Base-by-base conservation (phyloP, 2,888 invertebrate species). In the Xylota sylvarum region DNA sequence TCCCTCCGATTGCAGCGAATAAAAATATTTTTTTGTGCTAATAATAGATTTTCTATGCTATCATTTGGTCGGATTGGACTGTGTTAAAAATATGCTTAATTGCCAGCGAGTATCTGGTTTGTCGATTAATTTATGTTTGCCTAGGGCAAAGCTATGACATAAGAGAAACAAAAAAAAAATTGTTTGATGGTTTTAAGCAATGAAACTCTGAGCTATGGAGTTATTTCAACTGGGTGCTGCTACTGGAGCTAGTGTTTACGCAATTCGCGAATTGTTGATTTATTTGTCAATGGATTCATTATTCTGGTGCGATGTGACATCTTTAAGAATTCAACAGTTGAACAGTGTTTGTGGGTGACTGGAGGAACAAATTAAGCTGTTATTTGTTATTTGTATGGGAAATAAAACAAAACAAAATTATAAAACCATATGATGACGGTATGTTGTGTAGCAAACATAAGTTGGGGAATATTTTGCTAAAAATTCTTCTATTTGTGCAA, bases 41-140 rank as follows among this genome's bases (percentile, higher is more conserved):
- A 56, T 43, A 74, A 74, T 55, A 82, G 52, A 43, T n/a, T 27
- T 19, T 50, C 52, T 64, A 37, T 23, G 50, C 50, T 37, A 35
- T 79, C 48, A 46, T 40, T 65, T 70, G 6, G 30, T 23, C n/a
- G 37, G 14, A n/a, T 46, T 19, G n/a, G 12, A 43, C 35, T 37
- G 37, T 43, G 62, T 65, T 23, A 62, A 69, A 69, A 69, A 56
- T 46, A 17, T 43, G 19, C 23, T 81, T 81, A 81, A 81, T 81
- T 81, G 74, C 69, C 67, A 67, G 27, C 14, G 35, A 37, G 52
- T 67, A 37, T 52, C 52, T 52, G 52, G 40, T 74, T 69, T 12
- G 23, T 69, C 74, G 60, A 81, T 81, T 81, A 81, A 74, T 55
- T 55, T 14, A 55, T 55, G 55, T 30, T 9, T 9, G 55, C n/a